Conservation (phyloP, 1,140 invertebrate genomes). For the Yoshiicerus persimilis region DNA sequence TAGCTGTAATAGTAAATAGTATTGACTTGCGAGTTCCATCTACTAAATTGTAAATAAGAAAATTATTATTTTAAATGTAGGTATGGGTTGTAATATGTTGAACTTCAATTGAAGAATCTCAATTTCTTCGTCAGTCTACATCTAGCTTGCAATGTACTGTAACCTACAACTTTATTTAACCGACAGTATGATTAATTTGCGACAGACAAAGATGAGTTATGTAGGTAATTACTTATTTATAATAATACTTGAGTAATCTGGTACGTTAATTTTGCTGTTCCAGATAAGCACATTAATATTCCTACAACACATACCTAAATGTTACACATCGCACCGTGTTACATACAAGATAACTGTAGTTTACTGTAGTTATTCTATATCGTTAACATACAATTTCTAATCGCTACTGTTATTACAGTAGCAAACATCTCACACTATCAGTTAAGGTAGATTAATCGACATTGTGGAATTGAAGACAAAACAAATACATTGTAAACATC, state of each 20-base stretch:
- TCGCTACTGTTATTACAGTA: neutral
- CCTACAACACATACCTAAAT: neutral
- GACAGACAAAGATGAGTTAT: neutral
- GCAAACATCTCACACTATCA: neutral
- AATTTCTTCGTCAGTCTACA: neutral
- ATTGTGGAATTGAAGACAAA: neutral
- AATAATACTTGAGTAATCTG: slow-evolving; percentile 1
- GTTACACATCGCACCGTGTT: neutral
- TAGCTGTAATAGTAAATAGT: neutral
- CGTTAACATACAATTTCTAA: neutral
- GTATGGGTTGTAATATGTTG: neutral
- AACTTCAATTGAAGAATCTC: slow-evolving; percentile 1
- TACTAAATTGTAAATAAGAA: neutral
- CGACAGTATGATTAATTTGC: neutral
- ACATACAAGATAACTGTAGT: neutral
- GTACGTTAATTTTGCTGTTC: neutral
- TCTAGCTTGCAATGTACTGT: neutral
- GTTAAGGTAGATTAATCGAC: too few species aligned
- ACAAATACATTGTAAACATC: neutral
- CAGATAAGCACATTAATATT: neutral
- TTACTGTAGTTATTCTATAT: neutral
- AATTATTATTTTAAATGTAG: neutral
- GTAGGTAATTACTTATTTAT: neutral
- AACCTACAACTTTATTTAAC: neutral
- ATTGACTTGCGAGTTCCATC: neutral